Evolutionary conservation across 1,140 invertebrate genomes (phyloP).

Genomic region (Vanessa atalanta): DNA sequence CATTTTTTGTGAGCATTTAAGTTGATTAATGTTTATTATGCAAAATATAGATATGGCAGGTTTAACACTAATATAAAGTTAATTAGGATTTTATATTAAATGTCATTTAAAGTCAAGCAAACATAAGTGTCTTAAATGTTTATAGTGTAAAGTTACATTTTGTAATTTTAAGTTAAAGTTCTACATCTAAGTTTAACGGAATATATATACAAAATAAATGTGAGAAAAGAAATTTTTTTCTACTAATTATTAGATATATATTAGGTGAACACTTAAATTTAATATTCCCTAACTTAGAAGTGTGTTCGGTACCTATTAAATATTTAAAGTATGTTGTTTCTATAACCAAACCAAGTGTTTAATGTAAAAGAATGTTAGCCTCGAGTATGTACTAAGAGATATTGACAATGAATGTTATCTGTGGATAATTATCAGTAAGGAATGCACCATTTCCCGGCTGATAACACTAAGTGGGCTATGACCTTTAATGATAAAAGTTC

Average conservation of each 20-base stretch:
- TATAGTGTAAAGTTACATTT: not conserved
- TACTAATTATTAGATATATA: too few relatives aligned
- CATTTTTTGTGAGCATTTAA: too few relatives aligned
- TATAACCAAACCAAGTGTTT: not conserved
- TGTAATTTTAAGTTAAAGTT: not conserved
- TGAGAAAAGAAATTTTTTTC: too few relatives aligned
- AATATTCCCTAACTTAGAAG: too few relatives aligned
- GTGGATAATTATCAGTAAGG: conserved; percentile 33
- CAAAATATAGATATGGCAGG: too few relatives aligned
- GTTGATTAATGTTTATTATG: too few relatives aligned
- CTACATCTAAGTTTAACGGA: too few relatives aligned
- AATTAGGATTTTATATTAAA: not conserved
- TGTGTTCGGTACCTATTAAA: too few relatives aligned
- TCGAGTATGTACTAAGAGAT: conserved; percentile 12
- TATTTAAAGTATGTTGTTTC: too few relatives aligned
- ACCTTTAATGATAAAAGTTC: conserved; percentile 37
- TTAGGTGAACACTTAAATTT: too few relatives aligned
- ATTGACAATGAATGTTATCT: conserved; percentile 26
- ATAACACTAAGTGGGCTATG: conserved; percentile 37
- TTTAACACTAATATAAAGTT: not conserved
- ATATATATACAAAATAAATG: too few relatives aligned
- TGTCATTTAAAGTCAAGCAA: not conserved
- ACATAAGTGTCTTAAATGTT: not conserved
- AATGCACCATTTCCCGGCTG: conserved; percentile 44
- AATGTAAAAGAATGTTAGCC: not conserved